A percentile compares a stretch with the other conserved stretches of the same genome.
These are phyloP conservation scores for Geopemphigus sp. DNA, from an alignment of 1,140 invertebrate species.

Conservation along the genomic window DNA sequence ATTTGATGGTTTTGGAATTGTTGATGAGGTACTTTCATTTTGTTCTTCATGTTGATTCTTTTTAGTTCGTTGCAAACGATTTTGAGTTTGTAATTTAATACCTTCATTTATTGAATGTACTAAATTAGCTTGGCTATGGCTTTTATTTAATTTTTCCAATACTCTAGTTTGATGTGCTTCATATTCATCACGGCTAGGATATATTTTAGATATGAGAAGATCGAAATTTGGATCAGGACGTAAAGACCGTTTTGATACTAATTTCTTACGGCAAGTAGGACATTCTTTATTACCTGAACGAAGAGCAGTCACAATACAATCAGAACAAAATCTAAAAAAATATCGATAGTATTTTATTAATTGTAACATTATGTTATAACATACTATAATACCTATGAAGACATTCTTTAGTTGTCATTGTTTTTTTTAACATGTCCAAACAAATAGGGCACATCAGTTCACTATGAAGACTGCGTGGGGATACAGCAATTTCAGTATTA, in stretches of 20 bases:
- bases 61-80: constrained; percentile 73
- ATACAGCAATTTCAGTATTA: constrained; percentile 94
- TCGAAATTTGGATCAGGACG: constrained; percentile 98
- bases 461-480: constrained; percentile 90
- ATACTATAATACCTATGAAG: constrained; percentile 70
- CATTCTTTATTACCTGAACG: constrained; percentile 99
- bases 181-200: constrained; percentile 95
- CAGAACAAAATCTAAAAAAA: constrained; percentile 77
- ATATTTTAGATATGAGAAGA: constrained; percentile 95
- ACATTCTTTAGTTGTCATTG: constrained; percentile 99
- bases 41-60: constrained; percentile 60
- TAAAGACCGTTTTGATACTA: constrained; percentile 94
- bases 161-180: constrained; percentile 94
- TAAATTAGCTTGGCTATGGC: constrained; percentile 87
- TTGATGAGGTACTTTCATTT: constrained; percentile 18
- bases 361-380: not conserved
- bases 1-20: constrained; percentile 14
- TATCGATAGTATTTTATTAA: not conserved
- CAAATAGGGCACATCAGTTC: constrained; percentile 99
- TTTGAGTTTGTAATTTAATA: constrained; percentile 89
- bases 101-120: constrained; percentile 94
- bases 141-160: constrained; percentile 89
- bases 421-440: constrained; percentile 98
- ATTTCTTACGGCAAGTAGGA: constrained; percentile 97
- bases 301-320: constrained; percentile 97